Conservation (phyloP, 2,888 invertebrate genomes). For the Bellardia bayeri region DNA sequence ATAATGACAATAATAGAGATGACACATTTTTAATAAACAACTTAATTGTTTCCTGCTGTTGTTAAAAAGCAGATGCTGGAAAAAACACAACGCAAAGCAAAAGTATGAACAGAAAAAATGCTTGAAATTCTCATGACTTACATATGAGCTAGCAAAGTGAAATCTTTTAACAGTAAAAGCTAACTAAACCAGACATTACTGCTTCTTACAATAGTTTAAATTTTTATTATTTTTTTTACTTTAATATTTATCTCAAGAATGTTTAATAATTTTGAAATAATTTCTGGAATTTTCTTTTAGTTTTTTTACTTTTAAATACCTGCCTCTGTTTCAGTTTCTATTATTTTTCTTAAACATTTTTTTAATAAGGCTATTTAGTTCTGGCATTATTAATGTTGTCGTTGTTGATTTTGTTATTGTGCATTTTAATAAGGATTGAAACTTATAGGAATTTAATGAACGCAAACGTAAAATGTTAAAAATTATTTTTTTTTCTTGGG, state of each 20-base stretch:
- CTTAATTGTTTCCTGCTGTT: neutral
- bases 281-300: neutral
- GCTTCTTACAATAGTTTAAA: no score
- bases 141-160: neutral
- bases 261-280: no score
- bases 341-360: neutral
- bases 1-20: neutral
- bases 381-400: neutral
- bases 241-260: no score
- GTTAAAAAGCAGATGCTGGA: no score
- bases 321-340: neutral
- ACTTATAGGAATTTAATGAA: slow-evolving; percentile 4
- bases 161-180: neutral
- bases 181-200: neutral
- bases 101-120: neutral
- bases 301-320: neutral
- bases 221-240: no score
- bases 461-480: neutral
- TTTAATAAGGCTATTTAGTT: neutral
- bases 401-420: neutral
- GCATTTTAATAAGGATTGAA: neutral
- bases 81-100: neutral
- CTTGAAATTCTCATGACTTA: neutral
- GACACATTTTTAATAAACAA: neutral
- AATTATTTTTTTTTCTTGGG: slow-evolving; percentile 1